Evolutionary conservation across 2,888 invertebrate species (phyloP).

Genomic region (Chydorus sphaericus): DNA sequence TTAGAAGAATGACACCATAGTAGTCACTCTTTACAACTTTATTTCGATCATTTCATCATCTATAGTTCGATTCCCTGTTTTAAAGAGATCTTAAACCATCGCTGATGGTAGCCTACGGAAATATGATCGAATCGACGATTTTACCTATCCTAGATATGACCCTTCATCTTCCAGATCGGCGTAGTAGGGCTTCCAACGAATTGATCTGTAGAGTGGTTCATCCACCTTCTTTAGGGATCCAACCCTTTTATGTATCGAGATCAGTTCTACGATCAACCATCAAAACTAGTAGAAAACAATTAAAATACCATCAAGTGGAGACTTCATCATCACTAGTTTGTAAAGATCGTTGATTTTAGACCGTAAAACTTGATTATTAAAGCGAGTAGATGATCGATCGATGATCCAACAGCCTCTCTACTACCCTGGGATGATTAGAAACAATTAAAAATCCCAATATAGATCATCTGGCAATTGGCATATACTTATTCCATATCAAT

Average conservation of each 20-base stretch:
- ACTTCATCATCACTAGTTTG: background rate
- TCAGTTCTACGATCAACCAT: background rate
- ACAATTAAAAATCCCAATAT: slow-evolving; percentile 42
- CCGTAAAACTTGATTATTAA: slow-evolving; percentile 4
- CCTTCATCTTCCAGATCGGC: slow-evolving; percentile 42
- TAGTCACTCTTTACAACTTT: slow-evolving; percentile 70
- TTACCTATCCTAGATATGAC: slow-evolving; percentile 45
- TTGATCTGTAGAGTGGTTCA: background rate
- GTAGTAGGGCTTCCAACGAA: slow-evolving; percentile 37
- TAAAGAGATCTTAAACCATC: slow-evolving; percentile 38
- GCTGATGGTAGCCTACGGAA: slow-evolving; percentile 41
- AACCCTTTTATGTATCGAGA: slow-evolving; percentile 41
- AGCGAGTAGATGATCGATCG: slow-evolving; percentile 24
- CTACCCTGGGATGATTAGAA: slow-evolving; percentile 52
- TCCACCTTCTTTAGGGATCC: slow-evolving; percentile 38
- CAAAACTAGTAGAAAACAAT: background rate
- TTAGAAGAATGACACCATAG: slow-evolving; percentile 44
- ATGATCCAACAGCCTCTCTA: slow-evolving; percentile 52
- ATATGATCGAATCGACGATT: background rate
- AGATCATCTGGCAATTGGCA: slow-evolving; percentile 85
- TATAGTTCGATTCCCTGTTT: slow-evolving; percentile 39
- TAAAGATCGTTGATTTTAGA: background rate
- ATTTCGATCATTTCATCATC: slow-evolving; percentile 38
- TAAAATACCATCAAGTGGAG: background rate
- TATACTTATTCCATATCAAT: slow-evolving; percentile 74